Base-by-base conservation (phyloP, 2,113 vertebrate species). In the Zeus faber region DNA sequence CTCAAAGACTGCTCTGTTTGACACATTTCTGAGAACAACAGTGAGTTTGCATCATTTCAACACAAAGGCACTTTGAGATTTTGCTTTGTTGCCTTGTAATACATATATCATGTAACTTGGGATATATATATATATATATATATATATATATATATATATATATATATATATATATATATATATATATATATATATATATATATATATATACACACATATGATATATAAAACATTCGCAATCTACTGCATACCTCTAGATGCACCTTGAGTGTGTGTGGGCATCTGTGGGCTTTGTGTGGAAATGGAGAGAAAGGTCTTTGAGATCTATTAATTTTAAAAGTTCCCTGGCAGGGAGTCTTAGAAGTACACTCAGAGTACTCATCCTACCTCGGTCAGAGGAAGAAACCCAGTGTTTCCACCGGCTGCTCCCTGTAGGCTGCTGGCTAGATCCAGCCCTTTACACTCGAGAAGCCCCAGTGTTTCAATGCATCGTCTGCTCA, bases 251-350 rank as follows among this genome's bases (percentile, higher is more conserved):
- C 62, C 64, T 75, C 55, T 29, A 49, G 45, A 54, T 65, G 69
- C 67, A 72, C 70, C 65, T 76, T 70, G 65, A 29, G 55, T 54
- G 60, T 44, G 52, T 71, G 67, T 77, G 70, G 74, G 74, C 65
- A 62, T 70, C 60, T 54, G 64, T 65, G 71, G 49, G 53, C 52
- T 69, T 52, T 43, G 50, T 69, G 65, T 41, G 60, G 58, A 60
- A 63, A 68, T 66, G 52, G 6, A 33, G 59, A 76, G 66, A 53
- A 20, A 25, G 74, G 75, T 65, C 79, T 85, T 75, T 69, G 46
- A 62, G 58, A 54, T 75, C 58, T 82, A 78, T 83, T 80, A 62
- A 83, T 82, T 82, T 86, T 84, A 87, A 76, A 85, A 81, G 60
- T 73, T 80, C 54, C 46, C 44, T 60, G 49, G 49, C 68, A 55